A percentile compares a stretch with the other conserved stretches of the same genome.
Evolutionary conservation across 2,113 vertebrate species (phyloP).

Genomic region (Capra hircus): DNA sequence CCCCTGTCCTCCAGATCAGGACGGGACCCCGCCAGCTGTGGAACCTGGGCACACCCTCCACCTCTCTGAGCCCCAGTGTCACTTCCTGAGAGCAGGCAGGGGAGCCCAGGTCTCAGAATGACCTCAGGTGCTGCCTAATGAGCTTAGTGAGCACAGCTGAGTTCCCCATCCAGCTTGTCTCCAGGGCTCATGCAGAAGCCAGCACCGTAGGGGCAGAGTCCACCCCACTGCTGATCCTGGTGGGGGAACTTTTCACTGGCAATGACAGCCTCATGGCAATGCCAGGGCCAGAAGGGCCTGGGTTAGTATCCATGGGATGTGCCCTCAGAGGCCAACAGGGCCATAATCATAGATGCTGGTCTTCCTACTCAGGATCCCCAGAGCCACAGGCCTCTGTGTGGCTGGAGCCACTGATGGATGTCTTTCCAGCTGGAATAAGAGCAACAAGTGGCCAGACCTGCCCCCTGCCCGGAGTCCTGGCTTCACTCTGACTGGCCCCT

Average conservation of each 20-base stretch:
- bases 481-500: background rate
- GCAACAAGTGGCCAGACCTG: background rate
- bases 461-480: fast-evolving
- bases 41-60: background rate
- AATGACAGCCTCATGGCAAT: background rate
- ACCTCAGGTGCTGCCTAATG: background rate
- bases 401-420: background rate
- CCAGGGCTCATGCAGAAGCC: background rate
- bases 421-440: background rate
- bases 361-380: background rate
- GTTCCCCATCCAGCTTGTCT: background rate
- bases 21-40: fast-evolving
- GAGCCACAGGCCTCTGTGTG: background rate
- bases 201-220: background rate
- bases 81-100: background rate
- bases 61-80: background rate
- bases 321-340: background rate
- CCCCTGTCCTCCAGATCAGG: background rate
- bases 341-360: background rate
- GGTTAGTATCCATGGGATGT: background rate
- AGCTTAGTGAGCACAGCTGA: background rate
- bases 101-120: background rate
- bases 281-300: background rate
- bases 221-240: background rate
- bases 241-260: background rate